Percentiles rank a stretch among this genome's conserved stretches.
Evolutionary conservation across 1,140 invertebrate species (phyloP).

Genomic region (Leptinotarsa undecemlineata): DNA sequence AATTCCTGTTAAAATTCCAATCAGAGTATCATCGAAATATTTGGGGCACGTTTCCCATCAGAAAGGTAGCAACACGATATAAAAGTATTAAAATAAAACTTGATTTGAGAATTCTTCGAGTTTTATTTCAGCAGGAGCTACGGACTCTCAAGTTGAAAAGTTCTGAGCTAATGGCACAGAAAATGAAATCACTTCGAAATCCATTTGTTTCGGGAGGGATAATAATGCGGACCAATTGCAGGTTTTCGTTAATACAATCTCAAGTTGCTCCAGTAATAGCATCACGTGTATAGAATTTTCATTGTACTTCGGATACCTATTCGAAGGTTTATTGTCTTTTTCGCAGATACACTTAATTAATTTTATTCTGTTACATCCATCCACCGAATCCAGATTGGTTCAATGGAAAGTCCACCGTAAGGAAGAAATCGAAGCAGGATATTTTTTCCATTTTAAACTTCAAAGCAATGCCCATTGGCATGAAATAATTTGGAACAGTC

Average conservation of each 20-base stretch:
- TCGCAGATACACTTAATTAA: not conserved
- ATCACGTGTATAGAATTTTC: conserved; percentile 35
- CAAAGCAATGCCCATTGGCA: no score
- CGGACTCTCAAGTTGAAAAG: conserved; percentile 32
- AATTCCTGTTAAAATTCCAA: not conserved
- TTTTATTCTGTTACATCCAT: not conserved
- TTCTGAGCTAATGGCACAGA: conserved; percentile 48
- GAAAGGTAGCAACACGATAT: not conserved
- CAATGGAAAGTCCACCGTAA: no score
- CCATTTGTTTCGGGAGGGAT: conserved; percentile 43
- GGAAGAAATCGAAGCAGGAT: no score
- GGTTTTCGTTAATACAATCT: conserved; percentile 29
- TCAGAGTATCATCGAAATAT: not conserved
- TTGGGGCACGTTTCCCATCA: conserved; percentile 18
- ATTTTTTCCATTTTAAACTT: no score
- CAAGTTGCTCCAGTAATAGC: conserved; percentile 17
- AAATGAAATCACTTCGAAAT: conserved; percentile 50
- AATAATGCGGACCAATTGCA: conserved; percentile 35
- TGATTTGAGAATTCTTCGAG: conserved; percentile 40
- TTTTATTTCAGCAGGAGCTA: conserved; percentile 32
- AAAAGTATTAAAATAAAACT: conserved; percentile 31
- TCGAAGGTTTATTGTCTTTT: conserved; percentile 24
- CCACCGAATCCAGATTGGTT: no score
- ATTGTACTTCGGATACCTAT: conserved; percentile 16
- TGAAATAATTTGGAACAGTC: no score